A percentile compares a stretch with the other conserved stretches of the same genome.
These are phyloP conservation scores for Chondrosia reniformis DNA, from an alignment of 37 sponge, comb jelly and placozoan genomes.

Conservation along the genomic window DNA sequence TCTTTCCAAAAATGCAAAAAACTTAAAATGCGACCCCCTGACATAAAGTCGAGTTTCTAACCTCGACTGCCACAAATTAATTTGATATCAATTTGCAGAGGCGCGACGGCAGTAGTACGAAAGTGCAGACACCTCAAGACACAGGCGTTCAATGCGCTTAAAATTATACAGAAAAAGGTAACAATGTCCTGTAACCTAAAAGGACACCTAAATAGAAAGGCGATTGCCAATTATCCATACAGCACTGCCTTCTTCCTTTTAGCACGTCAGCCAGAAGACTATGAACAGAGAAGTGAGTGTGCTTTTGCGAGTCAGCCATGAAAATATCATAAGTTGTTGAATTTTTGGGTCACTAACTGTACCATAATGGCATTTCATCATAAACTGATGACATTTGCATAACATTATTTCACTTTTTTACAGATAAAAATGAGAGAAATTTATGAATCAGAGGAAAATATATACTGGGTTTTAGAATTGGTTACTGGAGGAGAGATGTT, in stretches of 20 bases:
- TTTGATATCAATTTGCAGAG: conserved; percentile 28
- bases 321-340: conserved; percentile 18
- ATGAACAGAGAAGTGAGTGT: conserved; percentile 17
- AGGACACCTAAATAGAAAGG: too few species aligned
- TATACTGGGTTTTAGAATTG: conserved; percentile 18
- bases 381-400: not conserved
- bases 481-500: conserved; percentile 37
- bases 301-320: conserved; percentile 15
- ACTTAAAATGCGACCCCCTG: too few species aligned
- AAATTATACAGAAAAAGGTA: conserved; percentile 29
- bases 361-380: not conserved
- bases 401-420: not conserved
- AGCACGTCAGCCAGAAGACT: conserved; percentile 17
- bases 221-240: too few species aligned
- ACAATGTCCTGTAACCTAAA: too few species aligned
- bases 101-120: conserved; percentile 28
- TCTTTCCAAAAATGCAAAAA: too few species aligned
- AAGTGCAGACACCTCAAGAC: conserved; percentile 26
- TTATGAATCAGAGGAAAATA: conserved; percentile 13
- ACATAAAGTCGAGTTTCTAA: too few species aligned
- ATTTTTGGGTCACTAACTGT: not conserved
- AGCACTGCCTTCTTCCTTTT: not conserved
- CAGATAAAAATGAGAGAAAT: conserved; percentile 38
- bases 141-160: conserved; percentile 11
- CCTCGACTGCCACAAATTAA: too few species aligned